Base-by-base conservation (phyloP, 2,113 vertebrate genomes). In the Merops nubicus region DNA sequence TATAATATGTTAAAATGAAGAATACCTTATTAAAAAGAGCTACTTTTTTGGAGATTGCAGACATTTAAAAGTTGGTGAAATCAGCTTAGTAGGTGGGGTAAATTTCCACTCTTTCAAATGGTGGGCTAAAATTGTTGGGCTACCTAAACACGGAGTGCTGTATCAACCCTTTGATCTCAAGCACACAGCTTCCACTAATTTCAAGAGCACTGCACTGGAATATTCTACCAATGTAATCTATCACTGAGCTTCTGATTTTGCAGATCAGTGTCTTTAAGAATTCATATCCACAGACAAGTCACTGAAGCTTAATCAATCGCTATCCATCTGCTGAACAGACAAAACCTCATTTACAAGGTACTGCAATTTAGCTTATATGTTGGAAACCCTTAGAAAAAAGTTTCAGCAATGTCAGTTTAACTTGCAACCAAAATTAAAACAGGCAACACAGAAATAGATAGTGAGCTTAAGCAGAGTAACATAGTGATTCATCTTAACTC, bases 181-280 rank as follows among this genome's bases (percentile, higher is more conserved):
- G 15, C 19, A 15, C 19, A 11, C 15, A 57, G 2, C 38, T 78
- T 63, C 12, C 29, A 18, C 59, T 67, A 14, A 48, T 89, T 82
- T 57, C 65, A 72, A 17, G 51, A 25, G 1, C 26, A 16, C 29
- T 17, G 26, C 51, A 36, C 62, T 75, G 53, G 25, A 81, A 47
- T 85, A 47, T 76, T 74, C 36, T 64, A 81, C 34, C 68, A 28
- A 1, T 15, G 22, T 56, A 70, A 59, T 38, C 51, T 40, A 2
- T 63, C 43, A 12, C 56, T 6, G 28, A 15, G 7, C 12, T 77
- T 87, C 62, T 81, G 69, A 60, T 77, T 79, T 92, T 93, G 54
- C 17, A 75, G 56, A 94, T 94, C 87, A 81, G 64, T 92, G 73
- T 92, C 93, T 92, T 84, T 92, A 92, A 84, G 89, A 87, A 91